phyloP scores from a whole-genome alignment of 2,797 vertebrate genomes.

The Pantherophis alleghaniensis region DNA sequence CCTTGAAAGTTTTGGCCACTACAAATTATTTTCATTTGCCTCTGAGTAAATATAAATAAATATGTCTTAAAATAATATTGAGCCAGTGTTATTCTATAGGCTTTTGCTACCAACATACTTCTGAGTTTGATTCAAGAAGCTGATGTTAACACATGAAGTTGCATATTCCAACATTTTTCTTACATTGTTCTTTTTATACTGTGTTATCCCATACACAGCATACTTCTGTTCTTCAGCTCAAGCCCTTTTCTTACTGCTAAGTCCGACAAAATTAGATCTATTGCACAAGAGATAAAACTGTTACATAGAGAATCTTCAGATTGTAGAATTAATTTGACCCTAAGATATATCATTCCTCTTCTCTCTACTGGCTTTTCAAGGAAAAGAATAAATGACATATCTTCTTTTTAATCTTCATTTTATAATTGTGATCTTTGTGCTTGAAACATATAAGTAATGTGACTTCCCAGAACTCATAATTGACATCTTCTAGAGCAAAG shows the following conservation, averaged over 20 bases:
- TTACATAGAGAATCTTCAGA: background rate
- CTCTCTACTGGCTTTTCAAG: background rate
- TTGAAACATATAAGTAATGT: too few relatives aligned
- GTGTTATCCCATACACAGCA: background rate
- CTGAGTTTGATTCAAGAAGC: background rate
- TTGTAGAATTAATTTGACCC: background rate
- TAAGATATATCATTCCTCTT: background rate
- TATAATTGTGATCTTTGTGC: too few relatives aligned
- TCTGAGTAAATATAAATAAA: background rate
- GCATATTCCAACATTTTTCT: background rate
- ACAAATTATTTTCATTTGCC: too few relatives aligned
- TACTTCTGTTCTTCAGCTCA: background rate
- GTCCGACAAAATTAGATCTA: background rate
- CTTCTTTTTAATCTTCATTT: background rate
- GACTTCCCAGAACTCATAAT: too few relatives aligned
- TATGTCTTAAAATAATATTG: background rate
- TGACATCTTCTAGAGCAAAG: background rate
- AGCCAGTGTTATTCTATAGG: background rate
- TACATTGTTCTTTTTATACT: background rate
- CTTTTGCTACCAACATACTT: background rate
- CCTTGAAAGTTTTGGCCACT: background rate
- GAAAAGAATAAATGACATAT: background rate
- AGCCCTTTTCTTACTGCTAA: background rate
- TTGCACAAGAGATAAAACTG: background rate
- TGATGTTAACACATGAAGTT: background rate